Base-by-base conservation (phyloP, 2,888 invertebrate species). In the Thymelicus acteon region DNA sequence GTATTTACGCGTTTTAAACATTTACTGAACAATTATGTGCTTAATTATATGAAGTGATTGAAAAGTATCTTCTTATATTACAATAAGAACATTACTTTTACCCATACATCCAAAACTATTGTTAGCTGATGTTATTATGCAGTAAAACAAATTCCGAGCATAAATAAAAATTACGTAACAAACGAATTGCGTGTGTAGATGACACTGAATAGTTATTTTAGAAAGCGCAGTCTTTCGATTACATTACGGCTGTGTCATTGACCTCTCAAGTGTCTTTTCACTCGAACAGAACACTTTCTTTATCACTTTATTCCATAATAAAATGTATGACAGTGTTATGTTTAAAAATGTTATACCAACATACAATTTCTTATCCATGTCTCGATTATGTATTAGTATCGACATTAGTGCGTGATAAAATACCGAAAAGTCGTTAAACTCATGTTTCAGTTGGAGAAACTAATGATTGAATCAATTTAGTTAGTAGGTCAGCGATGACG, bases 181-280 rank as follows among this genome's bases (percentile, higher is more conserved):
- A 78, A 76, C 81, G 81, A 79, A 83, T 90, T 86, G 87, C 91
- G 87, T 88, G 87, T 86, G 79, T 85, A 88, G 88, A 89, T 90
- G 91, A 90, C 90, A 88, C 84, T 88, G 84, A 88, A 89, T 90
- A 88, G 86, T 84, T 87, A 89, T 86, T 93, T 92, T 93, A 93
- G 93, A 93, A 93, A 93, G 93, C 89, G 85, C 79, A 82, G 81
- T 82, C 83, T 85, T 83, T 85, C 83, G 82, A 85, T 83, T 84
- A 79, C 79, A 81, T 82, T 82, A 81, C 69, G 80, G 73, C 76
- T 72, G 79, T 85, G 93, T 91, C 92, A 85, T 82, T 80, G 91
- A 92, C 86, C 90, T 80, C 77, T 76, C 68, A 61, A 75, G 64
- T 74, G 72, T 69, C 60, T 64, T 60, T 70, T 39, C 39, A 70